phyloP scores from a whole-genome alignment of 2,113 vertebrate species.

The Aptenodytes patagonicus region DNA sequence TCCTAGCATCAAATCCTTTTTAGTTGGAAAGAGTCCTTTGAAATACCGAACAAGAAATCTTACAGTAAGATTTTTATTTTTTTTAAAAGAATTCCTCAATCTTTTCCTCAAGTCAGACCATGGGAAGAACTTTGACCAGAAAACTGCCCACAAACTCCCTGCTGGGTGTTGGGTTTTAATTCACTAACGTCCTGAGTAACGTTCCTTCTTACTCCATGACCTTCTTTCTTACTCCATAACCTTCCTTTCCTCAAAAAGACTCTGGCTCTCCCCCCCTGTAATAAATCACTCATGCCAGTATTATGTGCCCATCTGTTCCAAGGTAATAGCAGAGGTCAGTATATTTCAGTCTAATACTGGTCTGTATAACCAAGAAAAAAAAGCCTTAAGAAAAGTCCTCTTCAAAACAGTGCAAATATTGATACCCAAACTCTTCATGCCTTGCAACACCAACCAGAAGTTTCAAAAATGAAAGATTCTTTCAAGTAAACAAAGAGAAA shows the following conservation, averaged over 20 bases:
- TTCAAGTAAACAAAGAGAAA: neutral
- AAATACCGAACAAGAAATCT: neutral
- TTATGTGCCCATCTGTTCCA: neutral
- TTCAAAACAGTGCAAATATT: neutral
- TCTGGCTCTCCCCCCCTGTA: neutral
- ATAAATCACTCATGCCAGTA: neutral
- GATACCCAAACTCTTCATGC: neutral
- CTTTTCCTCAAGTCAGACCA: neutral
- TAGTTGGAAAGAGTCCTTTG: neutral
- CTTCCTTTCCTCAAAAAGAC: neutral
- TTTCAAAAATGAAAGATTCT: neutral
- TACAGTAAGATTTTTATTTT: neutral
- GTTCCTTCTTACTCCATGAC: neutral
- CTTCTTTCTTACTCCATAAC: neutral
- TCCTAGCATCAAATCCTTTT: neutral
- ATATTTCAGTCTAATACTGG: neutral
- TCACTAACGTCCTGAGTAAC: neutral
- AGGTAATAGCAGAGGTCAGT: neutral
- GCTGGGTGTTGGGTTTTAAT: neutral
- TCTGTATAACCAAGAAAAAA: neutral
- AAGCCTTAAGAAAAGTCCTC: neutral
- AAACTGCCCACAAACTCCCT: neutral
- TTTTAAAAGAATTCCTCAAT: neutral
- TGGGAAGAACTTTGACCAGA: neutral
- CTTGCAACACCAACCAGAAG: fast-evolving